Base-by-base conservation (phyloP, 37 sponge, comb jelly and placozoan genomes). In the Cliona cf. orientalis region DNA sequence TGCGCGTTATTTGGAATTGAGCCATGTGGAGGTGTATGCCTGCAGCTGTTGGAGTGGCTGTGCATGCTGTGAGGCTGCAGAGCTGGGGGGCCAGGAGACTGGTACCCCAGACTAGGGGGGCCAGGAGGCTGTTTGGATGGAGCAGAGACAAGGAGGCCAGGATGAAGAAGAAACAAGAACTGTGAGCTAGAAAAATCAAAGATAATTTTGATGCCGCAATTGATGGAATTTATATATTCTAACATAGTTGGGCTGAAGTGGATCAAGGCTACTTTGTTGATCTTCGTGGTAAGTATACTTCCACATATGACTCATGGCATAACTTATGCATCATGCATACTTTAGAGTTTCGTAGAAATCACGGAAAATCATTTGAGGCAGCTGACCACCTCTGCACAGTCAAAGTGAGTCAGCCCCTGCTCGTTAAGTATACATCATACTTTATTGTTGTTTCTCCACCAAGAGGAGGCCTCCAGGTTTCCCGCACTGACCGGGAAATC, bases 341-440 rank as follows among this genome's bases (percentile, higher is more conserved):
- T 32, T 23, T 41, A 82, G 82, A 82, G n/a, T 82, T 82, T 31
- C 62, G 63, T 5, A 38, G 62, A 22, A 84, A 44, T 7, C 33
- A 40, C 22, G 84, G 84, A 21, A 84, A 84, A 29, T 1, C 56
- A 49, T 75, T 41, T 49, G 66, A 66, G 31, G 84, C 84, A 56
- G 21, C 36, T 0, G 42, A 31, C 40, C 41, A 75, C 28, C 76
- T 75, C 17, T 42, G 75, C 41, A 46, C 84, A 37, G 32, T 11
- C 5, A 49, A 40, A 34, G 79, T 78, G 40, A 22, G 74, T 46
- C 26, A 6, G 26, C 5, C 12, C 5, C 23, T 9, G 7, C 9
- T 9, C 14, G 69, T 34, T 9, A 37, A 40, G 5, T 22, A 23
- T 38, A 6, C 19, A 68, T 68, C 42, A n/a, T 9, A 68, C 9